Evolutionary conservation across 2,888 invertebrate species (phyloP).

Genomic region (Molorchus minor): DNA sequence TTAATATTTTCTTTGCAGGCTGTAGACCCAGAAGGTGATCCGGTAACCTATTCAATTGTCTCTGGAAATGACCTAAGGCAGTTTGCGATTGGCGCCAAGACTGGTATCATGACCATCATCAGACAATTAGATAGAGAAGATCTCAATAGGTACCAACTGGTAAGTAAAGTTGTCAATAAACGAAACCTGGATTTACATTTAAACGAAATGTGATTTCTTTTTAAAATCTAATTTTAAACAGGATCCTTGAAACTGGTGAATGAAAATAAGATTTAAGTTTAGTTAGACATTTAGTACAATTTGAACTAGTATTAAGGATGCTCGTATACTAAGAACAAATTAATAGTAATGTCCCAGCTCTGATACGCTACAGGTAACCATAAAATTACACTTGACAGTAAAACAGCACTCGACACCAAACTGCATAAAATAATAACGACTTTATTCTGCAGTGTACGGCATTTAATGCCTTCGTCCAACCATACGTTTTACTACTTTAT

Average conservation of each 20-base stretch:
- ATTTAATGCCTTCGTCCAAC: too few species aligned
- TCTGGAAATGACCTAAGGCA: constrained; percentile 90
- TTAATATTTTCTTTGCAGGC: constrained; percentile 67
- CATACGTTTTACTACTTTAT: too few species aligned
- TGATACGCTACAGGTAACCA: neutral
- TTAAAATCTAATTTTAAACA: too few species aligned
- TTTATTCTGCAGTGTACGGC: neutral
- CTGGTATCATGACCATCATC: constrained; percentile 90
- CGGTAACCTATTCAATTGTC: constrained; percentile 84
- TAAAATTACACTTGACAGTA: neutral
- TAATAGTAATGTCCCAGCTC: neutral
- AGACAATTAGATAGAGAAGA: constrained; percentile 87
- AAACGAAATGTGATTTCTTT: too few species aligned
- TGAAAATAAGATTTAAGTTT: too few species aligned
- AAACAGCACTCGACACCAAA: neutral
- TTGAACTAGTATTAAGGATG: too few species aligned
- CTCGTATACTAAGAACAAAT: too few species aligned
- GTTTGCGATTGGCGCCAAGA: constrained; percentile 84
- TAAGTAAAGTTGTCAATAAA: constrained; percentile 59
- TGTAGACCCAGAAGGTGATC: constrained; percentile 89
- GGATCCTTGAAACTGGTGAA: too few species aligned
- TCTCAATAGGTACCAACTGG: constrained; percentile 86
- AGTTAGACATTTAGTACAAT: too few species aligned
- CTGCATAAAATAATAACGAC: neutral
- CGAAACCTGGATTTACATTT: too few species aligned